phyloP scores from a whole-genome alignment of 2,797 vertebrate species.

The Acanthopagrus latus region DNA sequence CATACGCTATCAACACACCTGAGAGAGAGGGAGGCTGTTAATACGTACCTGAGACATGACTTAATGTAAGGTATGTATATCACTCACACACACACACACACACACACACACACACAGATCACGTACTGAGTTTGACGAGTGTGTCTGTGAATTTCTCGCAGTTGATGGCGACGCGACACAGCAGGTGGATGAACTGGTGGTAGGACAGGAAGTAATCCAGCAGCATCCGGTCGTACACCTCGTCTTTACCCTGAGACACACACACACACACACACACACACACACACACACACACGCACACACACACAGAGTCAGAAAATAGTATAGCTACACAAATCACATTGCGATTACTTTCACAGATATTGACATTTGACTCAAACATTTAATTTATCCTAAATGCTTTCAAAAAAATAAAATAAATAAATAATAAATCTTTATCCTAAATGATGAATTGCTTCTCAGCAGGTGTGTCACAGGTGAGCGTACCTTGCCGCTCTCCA shows the following conservation, averaged over 20 bases:
- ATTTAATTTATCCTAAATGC: too few species aligned
- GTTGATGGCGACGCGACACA: slow-evolving; percentile 98
- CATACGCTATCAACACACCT: slow-evolving; percentile 98
- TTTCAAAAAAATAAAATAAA: too few species aligned
- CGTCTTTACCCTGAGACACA: slow-evolving; percentile 93
- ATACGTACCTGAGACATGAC: rapidly evolving
- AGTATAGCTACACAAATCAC: too few species aligned
- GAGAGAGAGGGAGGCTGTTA: slow-evolving; percentile 1
- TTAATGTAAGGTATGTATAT: not conserved
- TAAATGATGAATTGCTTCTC: too few species aligned
- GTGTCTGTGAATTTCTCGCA: slow-evolving; percentile 99
- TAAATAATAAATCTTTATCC: too few species aligned
- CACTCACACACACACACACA: slow-evolving; percentile 2
- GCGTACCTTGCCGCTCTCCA: slow-evolving; percentile 96
- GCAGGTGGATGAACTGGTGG: slow-evolving; percentile 98
- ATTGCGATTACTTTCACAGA: too few species aligned
- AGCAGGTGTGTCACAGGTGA: not conserved
- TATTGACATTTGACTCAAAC: too few species aligned
- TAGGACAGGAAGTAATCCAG: slow-evolving; percentile 99
- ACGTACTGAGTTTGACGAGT: slow-evolving; percentile 97
- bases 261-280: not conserved
- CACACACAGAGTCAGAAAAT: not conserved
- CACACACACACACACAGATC: slow-evolving; percentile 38
- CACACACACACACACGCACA: slow-evolving; percentile 1
- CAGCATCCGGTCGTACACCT: slow-evolving; percentile 97